Base-by-base conservation (phyloP, 2,797 vertebrate genomes). In the Acipenser oxyrinchus region DNA sequence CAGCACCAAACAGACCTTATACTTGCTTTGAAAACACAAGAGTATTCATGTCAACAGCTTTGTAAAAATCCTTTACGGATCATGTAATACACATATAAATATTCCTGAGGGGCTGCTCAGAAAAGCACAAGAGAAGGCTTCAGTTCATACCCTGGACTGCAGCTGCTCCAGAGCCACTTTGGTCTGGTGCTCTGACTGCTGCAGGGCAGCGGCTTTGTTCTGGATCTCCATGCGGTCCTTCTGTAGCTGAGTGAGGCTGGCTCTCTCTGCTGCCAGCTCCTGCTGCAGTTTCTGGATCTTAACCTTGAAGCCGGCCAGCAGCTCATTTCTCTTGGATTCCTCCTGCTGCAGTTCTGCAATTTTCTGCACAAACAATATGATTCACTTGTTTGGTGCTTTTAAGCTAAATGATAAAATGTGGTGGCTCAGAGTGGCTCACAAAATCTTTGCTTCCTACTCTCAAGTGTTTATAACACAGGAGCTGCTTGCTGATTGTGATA, bases 81-180 rank as follows among this genome's bases (percentile, higher is more conserved):
- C 13, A 8, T 13, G 12, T 10, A 60, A 53, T 13, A 60, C 2
- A 60, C 51, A 12, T 12, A 8, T 53, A 12, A 5, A 9, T 8
- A 2, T 37, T 37, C 37, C 37, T 37, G 37, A 37, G 0, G 37
- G 37, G 37, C 5, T 4, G 37, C 37, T 37, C 3, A 37, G 37
- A 37, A 37, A 37, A 37, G 37, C 37, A 37, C 37, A 37, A 37
- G 37, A 37, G 37, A 37, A 37, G 37, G 37, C 37, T 37, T 4
- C 37, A 37, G 37, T 37, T 37, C 37, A 4, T 81, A 88, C 84
- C 79, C 74, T 69, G 72, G 73, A 69, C 62, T 73, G 80, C 23
- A 75, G 0, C 3, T 55, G 4, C 49, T 88, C 79, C n/a, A 87
- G 78, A 2, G 72, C 70, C 77, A 87, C 84, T 0, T 64, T 75